A percentile compares a stretch with the other conserved stretches of the same genome.
phyloP scores from a whole-genome alignment of 2,113 vertebrate species.

The Onychostoma macrolepis region DNA sequence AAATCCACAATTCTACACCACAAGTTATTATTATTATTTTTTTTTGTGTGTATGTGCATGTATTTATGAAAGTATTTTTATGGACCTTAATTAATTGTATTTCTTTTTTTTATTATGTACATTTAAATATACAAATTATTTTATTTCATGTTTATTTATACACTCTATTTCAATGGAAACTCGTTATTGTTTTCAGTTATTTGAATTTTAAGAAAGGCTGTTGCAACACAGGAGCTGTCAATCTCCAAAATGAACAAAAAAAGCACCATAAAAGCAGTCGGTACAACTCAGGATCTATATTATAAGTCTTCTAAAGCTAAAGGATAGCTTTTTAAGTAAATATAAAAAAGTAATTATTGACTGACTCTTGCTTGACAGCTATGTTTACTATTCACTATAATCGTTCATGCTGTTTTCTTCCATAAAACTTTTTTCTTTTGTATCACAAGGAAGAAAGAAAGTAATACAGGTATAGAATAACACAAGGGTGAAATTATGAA shows the following conservation, averaged over 20 bases:
- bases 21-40: too few relatives aligned
- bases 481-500: neutral
- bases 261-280: neutral
- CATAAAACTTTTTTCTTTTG: neutral
- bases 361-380: neutral
- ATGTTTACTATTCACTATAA: neutral
- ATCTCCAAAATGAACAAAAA: neutral
- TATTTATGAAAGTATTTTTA: too few relatives aligned
- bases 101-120: too few relatives aligned
- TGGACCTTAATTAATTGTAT: too few relatives aligned
- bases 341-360: neutral
- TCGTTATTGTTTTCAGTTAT: neutral
- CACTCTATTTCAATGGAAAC: neutral
- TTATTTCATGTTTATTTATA: neutral
- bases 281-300: neutral
- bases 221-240: neutral
- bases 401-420: neutral
- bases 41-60: too few relatives aligned
- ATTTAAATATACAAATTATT: neutral
- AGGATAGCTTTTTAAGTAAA: neutral
- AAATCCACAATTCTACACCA: too few relatives aligned
- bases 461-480: neutral
- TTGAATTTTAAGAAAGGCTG: neutral
- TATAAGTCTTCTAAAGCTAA: neutral
- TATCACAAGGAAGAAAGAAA: neutral